These are phyloP conservation scores for Phaetusa simplex DNA, from an alignment of 2,113 vertebrate species.

Conservation along the genomic window DNA sequence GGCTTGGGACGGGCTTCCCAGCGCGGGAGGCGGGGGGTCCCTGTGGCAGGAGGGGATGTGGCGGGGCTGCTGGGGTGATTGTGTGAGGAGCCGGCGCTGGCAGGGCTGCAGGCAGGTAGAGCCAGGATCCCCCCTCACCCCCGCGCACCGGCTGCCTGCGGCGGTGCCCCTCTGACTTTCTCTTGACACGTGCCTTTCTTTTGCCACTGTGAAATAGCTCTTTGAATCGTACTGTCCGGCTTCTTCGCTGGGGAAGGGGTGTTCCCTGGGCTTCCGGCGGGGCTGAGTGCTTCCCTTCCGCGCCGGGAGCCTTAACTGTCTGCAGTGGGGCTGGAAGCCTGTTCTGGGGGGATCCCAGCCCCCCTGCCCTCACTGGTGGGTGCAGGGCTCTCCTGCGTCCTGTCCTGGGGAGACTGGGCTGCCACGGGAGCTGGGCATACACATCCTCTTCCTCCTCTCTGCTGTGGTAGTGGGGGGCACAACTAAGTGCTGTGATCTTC, in stretches of 20 bases:
- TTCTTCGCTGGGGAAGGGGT: neutral
- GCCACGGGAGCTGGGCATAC: neutral
- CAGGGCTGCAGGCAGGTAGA: neutral
- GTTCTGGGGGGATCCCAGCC: neutral
- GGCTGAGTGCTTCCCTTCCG: neutral
- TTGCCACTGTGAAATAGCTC: conserved; percentile 73
- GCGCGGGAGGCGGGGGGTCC: accelerated
- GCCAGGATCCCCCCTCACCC: neutral
- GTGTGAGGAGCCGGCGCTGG: neutral
- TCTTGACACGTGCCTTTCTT: conserved; percentile 71
- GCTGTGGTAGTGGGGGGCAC: neutral
- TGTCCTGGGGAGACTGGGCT: neutral
- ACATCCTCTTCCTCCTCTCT: neutral
- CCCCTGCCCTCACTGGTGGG: neutral
- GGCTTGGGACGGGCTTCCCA: neutral
- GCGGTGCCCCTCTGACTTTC: neutral
- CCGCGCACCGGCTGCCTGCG: neutral
- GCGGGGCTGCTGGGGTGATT: neutral
- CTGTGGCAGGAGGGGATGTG: neutral
- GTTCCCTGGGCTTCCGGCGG: neutral
- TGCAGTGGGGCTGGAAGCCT: neutral
- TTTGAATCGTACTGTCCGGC: conserved; percentile 40
- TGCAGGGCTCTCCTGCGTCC: neutral
- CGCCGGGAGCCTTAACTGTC: neutral
- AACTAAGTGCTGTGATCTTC: neutral